Percentiles rank a stretch among this genome's conserved stretches.
Conservation (phyloP, 2,113 vertebrate genomes). For the Lonchura striata region DNA sequence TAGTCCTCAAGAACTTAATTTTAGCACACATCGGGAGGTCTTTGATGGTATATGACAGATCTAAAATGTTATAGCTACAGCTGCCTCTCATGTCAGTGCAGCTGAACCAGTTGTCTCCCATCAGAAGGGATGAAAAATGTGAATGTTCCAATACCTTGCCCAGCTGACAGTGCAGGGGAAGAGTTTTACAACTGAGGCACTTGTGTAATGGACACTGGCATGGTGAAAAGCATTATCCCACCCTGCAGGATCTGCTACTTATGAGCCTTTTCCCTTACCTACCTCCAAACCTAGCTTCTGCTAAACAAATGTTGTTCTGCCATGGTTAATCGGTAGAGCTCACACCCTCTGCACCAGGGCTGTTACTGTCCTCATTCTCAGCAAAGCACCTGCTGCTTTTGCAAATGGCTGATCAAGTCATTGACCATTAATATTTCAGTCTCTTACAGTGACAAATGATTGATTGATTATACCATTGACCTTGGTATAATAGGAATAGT, state of each 20-base stretch:
- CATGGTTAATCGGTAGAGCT: background rate
- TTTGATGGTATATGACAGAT: background rate
- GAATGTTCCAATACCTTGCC: background rate
- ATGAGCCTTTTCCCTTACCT: too few relatives aligned
- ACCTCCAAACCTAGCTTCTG: background rate
- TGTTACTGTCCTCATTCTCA: background rate
- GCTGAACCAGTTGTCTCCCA: background rate
- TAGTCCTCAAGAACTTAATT: background rate
- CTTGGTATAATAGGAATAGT: background rate
- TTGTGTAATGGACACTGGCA: background rate
- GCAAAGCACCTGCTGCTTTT: background rate
- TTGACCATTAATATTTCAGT: background rate
- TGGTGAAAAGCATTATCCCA: background rate
- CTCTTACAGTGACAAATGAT: background rate
- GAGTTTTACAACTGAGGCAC: background rate
- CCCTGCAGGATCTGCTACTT: background rate
- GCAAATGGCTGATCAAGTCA: background rate
- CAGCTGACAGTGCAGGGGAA: rapidly evolving
- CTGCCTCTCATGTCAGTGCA: background rate
- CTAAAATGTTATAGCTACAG: background rate
- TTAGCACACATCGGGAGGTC: rapidly evolving
- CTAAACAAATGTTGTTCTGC: background rate
- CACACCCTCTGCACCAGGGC: background rate
- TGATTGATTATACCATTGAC: too few relatives aligned
- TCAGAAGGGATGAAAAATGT: background rate